Evolutionary conservation across 1,140 invertebrate genomes (phyloP), one percentile per base, ranked within the genome.

Genomic region (Drosophila insularis): DNA sequence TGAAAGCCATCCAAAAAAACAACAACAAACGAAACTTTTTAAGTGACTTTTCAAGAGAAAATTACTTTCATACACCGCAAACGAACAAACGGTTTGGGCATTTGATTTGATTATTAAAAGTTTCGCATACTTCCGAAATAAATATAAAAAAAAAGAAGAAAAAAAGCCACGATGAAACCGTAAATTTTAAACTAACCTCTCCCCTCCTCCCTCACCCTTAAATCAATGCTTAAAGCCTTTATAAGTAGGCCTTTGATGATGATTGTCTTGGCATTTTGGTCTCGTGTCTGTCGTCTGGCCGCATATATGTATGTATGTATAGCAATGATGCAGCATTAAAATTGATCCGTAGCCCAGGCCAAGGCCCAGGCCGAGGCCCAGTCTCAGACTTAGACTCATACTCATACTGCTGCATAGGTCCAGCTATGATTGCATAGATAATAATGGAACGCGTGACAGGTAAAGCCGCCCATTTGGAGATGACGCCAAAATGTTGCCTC

Each of bases 51-150:
- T 62, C 43, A 56, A 53, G 62, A 73, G 68, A 70, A 84, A 80
- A 85, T 75, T 74, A 76, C 81, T 85, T 86, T 86, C 78, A 69
- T 80, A 80, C 64, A 61, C 68, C 72, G 61, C 37, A 64, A 56
- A 66, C 35, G 40, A 70, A 37, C 59, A 53, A 13, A 37, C 81
- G 76, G 68, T 62, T 46, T 67, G 74, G 76, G 76, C 82, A 68
- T 86, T 87, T 87, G 85, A 86, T 86, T 86, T 86, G 82, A 87
- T 86, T 86, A 86, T 86, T 87, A 87, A 86, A 76, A 81, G 82
- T 86, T 86, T 86, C 74, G 81, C 82, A 79, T 86, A 78, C 74
- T 86, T 86, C 81, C 82, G 74, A 86, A 85, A 78, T 27, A 6
- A 27, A 27, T 27, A 27, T 5, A 65, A 65, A 54, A 43, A 70